These are phyloP conservation scores for Trimorus sp. DNA, from an alignment of 2,888 invertebrate species.

Conservation along the genomic window DNA sequence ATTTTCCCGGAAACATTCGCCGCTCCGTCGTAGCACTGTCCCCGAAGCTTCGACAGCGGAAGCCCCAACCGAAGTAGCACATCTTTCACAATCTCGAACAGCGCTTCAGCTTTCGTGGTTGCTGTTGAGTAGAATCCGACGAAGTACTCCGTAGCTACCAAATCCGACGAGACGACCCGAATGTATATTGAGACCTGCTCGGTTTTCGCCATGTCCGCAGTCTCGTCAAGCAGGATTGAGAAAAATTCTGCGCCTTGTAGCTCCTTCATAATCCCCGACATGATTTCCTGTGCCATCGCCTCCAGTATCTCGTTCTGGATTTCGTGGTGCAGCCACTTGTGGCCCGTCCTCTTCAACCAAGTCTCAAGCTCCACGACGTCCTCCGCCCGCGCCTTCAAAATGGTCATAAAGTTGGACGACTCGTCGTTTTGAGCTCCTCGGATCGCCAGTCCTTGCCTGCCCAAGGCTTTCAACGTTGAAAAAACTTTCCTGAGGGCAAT, in stretches of 20 bases:
- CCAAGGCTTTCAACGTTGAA: constrained; percentile 62
- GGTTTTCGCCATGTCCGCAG: constrained; percentile 51
- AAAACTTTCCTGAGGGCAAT: constrained; percentile 63
- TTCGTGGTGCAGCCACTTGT: constrained; percentile 63
- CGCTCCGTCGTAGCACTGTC: constrained; percentile 60
- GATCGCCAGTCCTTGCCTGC: constrained; percentile 66
- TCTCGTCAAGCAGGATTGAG: constrained; percentile 59
- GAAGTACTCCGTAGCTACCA: constrained; percentile 49
- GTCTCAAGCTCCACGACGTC: constrained; percentile 53
- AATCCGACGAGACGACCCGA: constrained; percentile 25
- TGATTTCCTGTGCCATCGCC: constrained; percentile 42
- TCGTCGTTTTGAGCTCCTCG: constrained; percentile 61
- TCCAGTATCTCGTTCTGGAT: constrained; percentile 53
- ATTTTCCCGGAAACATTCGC: constrained; percentile 66
- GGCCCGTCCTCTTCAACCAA: constrained; percentile 49
- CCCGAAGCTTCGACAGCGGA: constrained; percentile 40
- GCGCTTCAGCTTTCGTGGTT: constrained; percentile 53
- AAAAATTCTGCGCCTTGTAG: constrained; percentile 3
- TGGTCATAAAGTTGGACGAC: constrained; percentile 50
- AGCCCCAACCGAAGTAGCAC: constrained; percentile 38
- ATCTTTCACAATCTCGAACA: constrained; percentile 26
- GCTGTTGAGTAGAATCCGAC: constrained; percentile 57
- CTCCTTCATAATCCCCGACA: not conserved
- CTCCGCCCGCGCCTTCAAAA: constrained; percentile 57
- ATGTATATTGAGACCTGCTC: constrained; percentile 61